Conservation (phyloP, 1,140 invertebrate species). For the Leptoteleia sp. region DNA sequence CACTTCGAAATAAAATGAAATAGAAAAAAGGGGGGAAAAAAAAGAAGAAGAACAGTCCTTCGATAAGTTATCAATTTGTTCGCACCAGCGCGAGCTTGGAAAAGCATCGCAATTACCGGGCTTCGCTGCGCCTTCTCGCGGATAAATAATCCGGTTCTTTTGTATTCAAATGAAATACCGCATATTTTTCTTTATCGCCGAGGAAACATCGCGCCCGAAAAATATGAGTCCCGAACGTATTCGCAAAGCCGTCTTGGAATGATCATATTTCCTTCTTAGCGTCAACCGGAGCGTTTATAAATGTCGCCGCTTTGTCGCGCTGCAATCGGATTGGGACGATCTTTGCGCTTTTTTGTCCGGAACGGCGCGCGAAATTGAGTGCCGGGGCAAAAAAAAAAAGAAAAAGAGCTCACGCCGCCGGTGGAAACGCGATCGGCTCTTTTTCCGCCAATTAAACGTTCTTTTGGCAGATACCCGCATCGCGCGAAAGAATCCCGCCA, state of each 20-base stretch:
- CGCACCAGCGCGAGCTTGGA: not conserved
- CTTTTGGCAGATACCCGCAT: constrained; percentile 36
- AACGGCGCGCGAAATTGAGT: constrained; percentile 36
- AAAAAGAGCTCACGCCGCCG: too few species aligned
- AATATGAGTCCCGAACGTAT: constrained; percentile 60
- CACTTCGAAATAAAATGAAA: too few species aligned
- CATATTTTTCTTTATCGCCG: constrained; percentile 60
- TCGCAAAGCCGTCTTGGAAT: constrained; percentile 63
- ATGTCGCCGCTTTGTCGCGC: constrained; percentile 65
- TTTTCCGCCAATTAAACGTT: constrained; percentile 41
- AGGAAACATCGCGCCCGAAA: constrained; percentile 35
- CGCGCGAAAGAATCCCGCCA: not conserved
- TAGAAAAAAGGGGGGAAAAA: too few species aligned
- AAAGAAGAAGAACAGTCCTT: too few species aligned
- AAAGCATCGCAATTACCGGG: constrained; percentile 7
- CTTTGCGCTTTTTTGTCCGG: constrained; percentile 51
- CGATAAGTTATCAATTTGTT: constrained; percentile 2
- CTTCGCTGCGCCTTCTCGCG: not conserved
- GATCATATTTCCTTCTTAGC: constrained; percentile 67
- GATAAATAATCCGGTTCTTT: constrained; percentile 37
- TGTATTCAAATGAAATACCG: constrained; percentile 58
- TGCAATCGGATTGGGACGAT: constrained; percentile 62
- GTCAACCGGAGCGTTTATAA: constrained; percentile 60
- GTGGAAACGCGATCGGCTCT: constrained; percentile 26
- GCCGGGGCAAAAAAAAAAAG: constrained; percentile 21